Evolutionary conservation across 2,888 invertebrate species (phyloP).

Genomic region (Erebia aethiops): DNA sequence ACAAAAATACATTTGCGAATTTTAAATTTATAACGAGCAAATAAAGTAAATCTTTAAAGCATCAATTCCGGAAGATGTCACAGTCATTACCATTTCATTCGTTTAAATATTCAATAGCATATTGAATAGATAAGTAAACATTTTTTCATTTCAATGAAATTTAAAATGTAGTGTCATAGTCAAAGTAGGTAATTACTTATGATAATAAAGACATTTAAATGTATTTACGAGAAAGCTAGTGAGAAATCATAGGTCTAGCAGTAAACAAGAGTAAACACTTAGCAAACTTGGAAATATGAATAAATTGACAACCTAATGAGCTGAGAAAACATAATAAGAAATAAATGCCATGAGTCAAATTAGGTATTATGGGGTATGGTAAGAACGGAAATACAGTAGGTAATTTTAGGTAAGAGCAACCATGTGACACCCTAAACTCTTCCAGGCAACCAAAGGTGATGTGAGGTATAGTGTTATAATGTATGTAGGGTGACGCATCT

Average conservation of each 20-base stretch:
- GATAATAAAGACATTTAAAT: neutral
- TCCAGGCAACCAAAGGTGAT: too few species aligned
- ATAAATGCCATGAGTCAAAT: neutral
- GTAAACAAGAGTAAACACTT: neutral
- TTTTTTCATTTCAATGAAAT: neutral
- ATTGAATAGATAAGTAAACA: neutral
- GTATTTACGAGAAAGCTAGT: neutral
- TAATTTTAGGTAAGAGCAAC: too few species aligned
- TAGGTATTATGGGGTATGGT: neutral
- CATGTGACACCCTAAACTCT: too few species aligned
- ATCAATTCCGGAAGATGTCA: neutral
- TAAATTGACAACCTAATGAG: neutral
- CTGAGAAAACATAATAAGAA: neutral
- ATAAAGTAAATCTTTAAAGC: neutral
- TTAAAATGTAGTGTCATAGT: neutral
- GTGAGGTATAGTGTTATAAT: neutral
- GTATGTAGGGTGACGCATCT: neutral
- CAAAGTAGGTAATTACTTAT: neutral
- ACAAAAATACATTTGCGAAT: neutral
- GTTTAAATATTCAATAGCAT: neutral
- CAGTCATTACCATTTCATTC: slow-evolving; percentile 9
- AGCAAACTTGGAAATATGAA: neutral
- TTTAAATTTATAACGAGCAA: neutral
- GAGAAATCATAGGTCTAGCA: neutral
- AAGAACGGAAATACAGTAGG: neutral